Evolutionary conservation across 2,797 vertebrate genomes (phyloP).

Genomic region (Melanotaenia parkinsoni): DNA sequence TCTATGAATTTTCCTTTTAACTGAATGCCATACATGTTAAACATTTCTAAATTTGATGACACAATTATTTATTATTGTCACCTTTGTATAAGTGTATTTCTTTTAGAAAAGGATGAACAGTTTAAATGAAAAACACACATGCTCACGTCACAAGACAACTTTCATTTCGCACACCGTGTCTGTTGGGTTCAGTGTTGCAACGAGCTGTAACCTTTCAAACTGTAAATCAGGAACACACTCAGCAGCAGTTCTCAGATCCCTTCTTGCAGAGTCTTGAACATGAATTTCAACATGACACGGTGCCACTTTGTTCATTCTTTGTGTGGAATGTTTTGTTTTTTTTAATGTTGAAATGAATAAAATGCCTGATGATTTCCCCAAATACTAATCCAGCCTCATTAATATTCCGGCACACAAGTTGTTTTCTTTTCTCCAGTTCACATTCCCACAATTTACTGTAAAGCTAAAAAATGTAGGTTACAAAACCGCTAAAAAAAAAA

Average conservation of each 20-base stretch:
- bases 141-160: background rate
- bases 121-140: background rate
- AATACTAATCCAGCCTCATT: background rate
- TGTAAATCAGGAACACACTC: slow-evolving; percentile 16
- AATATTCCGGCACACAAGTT: background rate
- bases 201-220: background rate
- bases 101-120: background rate
- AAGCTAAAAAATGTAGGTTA: background rate
- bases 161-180: background rate
- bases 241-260: slow-evolving; percentile 11
- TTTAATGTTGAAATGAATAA: background rate
- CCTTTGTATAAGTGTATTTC: background rate
- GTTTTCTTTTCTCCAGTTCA: background rate
- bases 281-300: background rate
- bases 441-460: background rate
- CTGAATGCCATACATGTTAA: background rate
- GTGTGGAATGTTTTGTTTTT: background rate
- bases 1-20: background rate
- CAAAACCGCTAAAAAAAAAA: background rate
- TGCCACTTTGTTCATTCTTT: background rate
- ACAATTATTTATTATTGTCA: background rate
- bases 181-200: background rate
- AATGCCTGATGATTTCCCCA: background rate
- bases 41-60: background rate
- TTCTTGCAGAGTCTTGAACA: background rate